Conservation (phyloP, 2,888 invertebrate genomes). For the Leptopilina syphax region DNA sequence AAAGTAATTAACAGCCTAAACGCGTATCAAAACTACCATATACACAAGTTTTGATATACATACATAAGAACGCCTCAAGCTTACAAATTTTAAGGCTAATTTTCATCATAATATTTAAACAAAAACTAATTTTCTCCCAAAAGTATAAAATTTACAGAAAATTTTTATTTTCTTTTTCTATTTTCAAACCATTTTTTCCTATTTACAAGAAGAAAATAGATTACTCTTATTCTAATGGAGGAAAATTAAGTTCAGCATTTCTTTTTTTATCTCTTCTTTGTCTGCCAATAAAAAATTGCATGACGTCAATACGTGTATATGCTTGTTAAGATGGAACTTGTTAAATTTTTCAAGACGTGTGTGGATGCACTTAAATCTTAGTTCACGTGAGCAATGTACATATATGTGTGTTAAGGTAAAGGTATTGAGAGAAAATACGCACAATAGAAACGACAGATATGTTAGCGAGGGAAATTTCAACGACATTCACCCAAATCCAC, state of each 20-base stretch:
- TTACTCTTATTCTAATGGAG: too few relatives aligned
- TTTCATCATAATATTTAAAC: neutral
- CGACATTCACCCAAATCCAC: conserved; percentile 46
- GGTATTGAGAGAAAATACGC: conserved; percentile 44
- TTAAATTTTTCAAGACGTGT: neutral
- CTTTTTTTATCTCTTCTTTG: too few relatives aligned
- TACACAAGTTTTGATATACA: conserved; percentile 8
- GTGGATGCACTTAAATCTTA: conserved; percentile 17
- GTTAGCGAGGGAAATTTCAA: conserved; percentile 51
- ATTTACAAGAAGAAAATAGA: too few relatives aligned
- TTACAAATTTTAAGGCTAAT: neutral
- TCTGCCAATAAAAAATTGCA: too few relatives aligned
- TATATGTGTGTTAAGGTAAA: neutral
- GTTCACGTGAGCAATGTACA: conserved; percentile 30
- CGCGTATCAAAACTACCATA: conserved; percentile 11
- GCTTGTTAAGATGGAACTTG: too few relatives aligned
- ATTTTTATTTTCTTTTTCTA: too few relatives aligned
- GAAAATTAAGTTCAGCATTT: too few relatives aligned
- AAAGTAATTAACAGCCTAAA: conserved; percentile 63
- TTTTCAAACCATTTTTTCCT: too few relatives aligned
- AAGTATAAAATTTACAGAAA: too few relatives aligned
- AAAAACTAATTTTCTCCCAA: neutral
- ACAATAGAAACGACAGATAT: conserved; percentile 45
- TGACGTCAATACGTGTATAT: too few relatives aligned
- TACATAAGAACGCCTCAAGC: neutral